A percentile compares a stretch with the other conserved stretches of the same genome.
Conservation (phyloP, 2,113 vertebrate species). For the Tetraodon nigroviridis region DNA sequence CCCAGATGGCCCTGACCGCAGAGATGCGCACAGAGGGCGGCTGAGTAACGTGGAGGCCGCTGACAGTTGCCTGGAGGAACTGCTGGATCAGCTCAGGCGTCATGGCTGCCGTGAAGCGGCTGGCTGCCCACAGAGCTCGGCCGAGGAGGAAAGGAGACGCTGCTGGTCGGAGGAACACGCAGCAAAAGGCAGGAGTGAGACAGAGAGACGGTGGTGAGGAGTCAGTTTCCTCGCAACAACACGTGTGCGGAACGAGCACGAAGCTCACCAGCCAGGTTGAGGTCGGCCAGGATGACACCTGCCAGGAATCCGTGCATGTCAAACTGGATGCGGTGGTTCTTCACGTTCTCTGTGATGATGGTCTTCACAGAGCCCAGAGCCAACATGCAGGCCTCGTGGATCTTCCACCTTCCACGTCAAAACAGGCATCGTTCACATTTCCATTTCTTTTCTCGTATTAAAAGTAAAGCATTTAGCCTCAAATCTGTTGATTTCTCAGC, state of each 20-base stretch:
- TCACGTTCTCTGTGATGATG: slow-evolving; percentile 91
- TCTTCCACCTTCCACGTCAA: slow-evolving; percentile 87
- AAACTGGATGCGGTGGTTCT: slow-evolving; percentile 90
- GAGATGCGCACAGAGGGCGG: slow-evolving; percentile 95
- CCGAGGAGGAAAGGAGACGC: slow-evolving; percentile 93
- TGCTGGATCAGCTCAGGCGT: slow-evolving; percentile 96
- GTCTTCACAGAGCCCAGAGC: slow-evolving; percentile 94
- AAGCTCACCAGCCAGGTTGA: slow-evolving; percentile 84
- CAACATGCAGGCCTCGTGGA: slow-evolving; percentile 97
- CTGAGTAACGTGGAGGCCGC: slow-evolving; percentile 90
- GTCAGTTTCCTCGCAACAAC: background rate
- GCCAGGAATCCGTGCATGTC: slow-evolving; percentile 98
- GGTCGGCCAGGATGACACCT: slow-evolving; percentile 88
- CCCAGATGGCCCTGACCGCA: slow-evolving; percentile 95
- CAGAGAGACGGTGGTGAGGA: too few relatives aligned
- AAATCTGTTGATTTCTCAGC: too few relatives aligned
- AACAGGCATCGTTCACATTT: too few relatives aligned
- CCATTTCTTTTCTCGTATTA: too few relatives aligned
- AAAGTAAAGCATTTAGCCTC: too few relatives aligned
- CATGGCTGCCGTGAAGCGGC: slow-evolving; percentile 95
- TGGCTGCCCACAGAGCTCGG: slow-evolving; percentile 95
- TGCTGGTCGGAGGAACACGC: slow-evolving; percentile 33
- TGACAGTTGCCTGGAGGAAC: slow-evolving; percentile 96
- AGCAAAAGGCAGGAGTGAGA: background rate
- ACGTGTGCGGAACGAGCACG: background rate